phyloP scores from a whole-genome alignment of 2,888 invertebrate species.

The Myathropa florea region DNA sequence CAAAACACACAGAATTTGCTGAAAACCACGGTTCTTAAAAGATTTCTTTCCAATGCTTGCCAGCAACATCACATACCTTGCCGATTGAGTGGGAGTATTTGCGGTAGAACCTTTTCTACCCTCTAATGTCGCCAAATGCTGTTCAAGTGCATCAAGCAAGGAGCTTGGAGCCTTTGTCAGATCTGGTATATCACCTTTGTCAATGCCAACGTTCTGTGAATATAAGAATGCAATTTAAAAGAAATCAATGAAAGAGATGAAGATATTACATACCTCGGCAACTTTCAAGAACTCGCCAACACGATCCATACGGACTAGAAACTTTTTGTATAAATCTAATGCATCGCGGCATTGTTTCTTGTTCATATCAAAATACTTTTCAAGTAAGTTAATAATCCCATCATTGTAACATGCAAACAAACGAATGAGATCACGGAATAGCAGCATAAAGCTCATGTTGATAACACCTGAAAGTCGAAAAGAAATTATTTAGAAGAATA shows the following conservation, averaged over 20 bases:
- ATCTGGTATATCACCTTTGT: constrained; percentile 99
- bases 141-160: constrained; percentile 97
- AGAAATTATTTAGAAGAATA: too few species aligned
- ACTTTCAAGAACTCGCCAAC: constrained; percentile 98
- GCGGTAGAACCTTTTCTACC: constrained; percentile 94
- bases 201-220: constrained; percentile 94
- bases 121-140: constrained; percentile 95
- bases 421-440: constrained; percentile 99
- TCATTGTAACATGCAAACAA: constrained; percentile 99
- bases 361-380: constrained; percentile 99
- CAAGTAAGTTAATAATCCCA: constrained; percentile 98
- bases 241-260: constrained; percentile 72
- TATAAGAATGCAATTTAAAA: constrained; percentile 77
- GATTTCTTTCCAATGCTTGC: neutral
- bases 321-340: constrained; percentile 98
- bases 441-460: constrained; percentile 99
- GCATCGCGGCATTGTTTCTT: constrained; percentile 99
- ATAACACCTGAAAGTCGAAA: constrained; percentile 86
- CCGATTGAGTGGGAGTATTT: constrained; percentile 92
- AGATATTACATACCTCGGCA: constrained; percentile 82
- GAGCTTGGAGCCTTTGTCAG: constrained; percentile 98
- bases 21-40: constrained; percentile 57
- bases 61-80: constrained; percentile 83
- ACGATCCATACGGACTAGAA: constrained; percentile 98
- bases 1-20: constrained; percentile 12